Base-by-base conservation (phyloP, 1,140 invertebrate species). In the Tribolium castaneum region DNA sequence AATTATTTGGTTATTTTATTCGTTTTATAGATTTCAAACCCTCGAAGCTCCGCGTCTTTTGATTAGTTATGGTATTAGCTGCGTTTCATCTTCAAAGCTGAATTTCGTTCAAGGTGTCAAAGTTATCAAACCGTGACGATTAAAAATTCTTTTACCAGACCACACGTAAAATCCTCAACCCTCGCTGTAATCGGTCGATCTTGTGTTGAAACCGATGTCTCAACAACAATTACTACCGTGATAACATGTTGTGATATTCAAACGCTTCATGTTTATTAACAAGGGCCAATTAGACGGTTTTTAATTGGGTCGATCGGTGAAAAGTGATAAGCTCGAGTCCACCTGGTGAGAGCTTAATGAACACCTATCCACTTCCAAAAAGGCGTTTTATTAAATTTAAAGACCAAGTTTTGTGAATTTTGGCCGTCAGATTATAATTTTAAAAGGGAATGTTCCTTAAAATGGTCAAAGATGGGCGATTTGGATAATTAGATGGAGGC, bases 401-500 rank as follows among this genome's bases (percentile, higher is more conserved):
- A 66, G 30, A 3, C 13, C 59, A 66, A 35, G 22, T 66, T 66
- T 66, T 35, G 25, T 66, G 30, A 66, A 66, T 66, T 66, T 66
- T 66, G 59, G 30, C 30, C n/a, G 59, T 66, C 25, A 22, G 59
- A 66, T 35, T 66, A 35, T 66, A 66, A 66, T 66, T 66, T 66
- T 66, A 35, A 66, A 62, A 14, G 22, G 7, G 25, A 66, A 66
- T 35, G 25, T 66, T 66, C 30, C 30, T 66, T 66, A 66, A 66
- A 59, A 66, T 66, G 59, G 59, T 66, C 59, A 66, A 66, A 66
- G 30, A 35, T 30, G 30, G 54, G 59, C 30, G 59, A 66, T 66
- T 66, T 66, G 59, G 59, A 66, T 66, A 66, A 66, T 66, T 66
- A 66, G 59, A 66, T 66, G 30, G 30, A 35, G 10, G 59, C 59